These are phyloP conservation scores for Argyra leucocephala DNA, from an alignment of 2,888 invertebrate species.

Conservation along the genomic window DNA sequence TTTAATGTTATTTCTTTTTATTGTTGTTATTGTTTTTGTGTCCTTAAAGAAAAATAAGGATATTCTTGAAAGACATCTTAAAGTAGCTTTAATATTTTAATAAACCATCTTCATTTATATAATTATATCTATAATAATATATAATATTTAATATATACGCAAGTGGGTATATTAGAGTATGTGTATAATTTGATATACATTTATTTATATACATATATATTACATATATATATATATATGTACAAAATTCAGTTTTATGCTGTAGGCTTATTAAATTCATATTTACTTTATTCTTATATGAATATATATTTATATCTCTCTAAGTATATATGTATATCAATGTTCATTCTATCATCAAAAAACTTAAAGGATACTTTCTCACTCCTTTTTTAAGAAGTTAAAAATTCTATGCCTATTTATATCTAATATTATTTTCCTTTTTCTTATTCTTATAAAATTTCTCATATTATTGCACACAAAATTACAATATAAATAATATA, in stretches of 20 bases:
- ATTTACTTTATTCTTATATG: too few relatives aligned
- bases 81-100: neutral
- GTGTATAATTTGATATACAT: neutral
- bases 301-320: too few relatives aligned
- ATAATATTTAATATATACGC: neutral
- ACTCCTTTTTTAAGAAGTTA: neutral
- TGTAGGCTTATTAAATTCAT: neutral
- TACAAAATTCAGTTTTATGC: neutral
- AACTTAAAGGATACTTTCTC: too few relatives aligned
- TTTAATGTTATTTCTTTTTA: too few relatives aligned
- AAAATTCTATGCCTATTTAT: neutral
- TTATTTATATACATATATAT: neutral
- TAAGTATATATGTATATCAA: too few relatives aligned
- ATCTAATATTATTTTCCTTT: neutral
- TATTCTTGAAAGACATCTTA: neutral
- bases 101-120: neutral
- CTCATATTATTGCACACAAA: neutral
- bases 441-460: neutral
- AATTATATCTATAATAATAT: neutral
- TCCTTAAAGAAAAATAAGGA: neutral
- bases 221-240: neutral
- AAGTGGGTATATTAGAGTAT: neutral
- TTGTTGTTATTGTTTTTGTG: too few relatives aligned
- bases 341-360: too few relatives aligned
- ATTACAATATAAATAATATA: neutral